Evolutionary conservation across 1,140 invertebrate species (phyloP), one percentile per base, ranked within the genome.

Genomic region (Zaprionus davidi): DNA sequence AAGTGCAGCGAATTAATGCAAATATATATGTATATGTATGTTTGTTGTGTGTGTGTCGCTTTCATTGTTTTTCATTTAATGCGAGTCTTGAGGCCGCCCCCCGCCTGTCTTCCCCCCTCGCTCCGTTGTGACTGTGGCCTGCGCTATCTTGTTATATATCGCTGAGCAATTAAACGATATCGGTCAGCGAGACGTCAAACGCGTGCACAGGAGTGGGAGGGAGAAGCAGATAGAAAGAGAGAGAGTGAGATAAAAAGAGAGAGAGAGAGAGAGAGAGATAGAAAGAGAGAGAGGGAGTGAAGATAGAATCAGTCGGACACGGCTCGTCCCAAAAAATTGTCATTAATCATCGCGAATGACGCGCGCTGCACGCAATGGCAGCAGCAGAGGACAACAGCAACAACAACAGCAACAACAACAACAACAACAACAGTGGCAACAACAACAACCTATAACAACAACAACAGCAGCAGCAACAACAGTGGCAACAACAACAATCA

Each of bases 81-180:
- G 72, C 65, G 58, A 80, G 67, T 77, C 81, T 84, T 80, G 67
- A 68, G 65, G 38, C 57, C 55, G 22, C 22, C 31, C 31, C 11
- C 24, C 22, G 24, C 24, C 53, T 9, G 24, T 9, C 31, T 9
- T 3, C 31, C 9, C 9, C 28, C 31, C 31, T 7, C 38, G 6
- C 9, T 24, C 0, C 36, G 31, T 34, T 15, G 31, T 44, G 22
- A 9, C 5, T 26, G 41, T 11, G 41, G 7, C 15, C 20, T 57
- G 55, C 63, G 81, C 81, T 87, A 88, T 88, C 85, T 88, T 76
- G 44, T 90, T 85, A 90, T 88, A 84, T 88, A 88, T 88, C 85
- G 84, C 85, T 57, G 69, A 57, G 85, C 84, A 88, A 88, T 88
- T 88, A 88, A 88, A 88, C 84, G 66, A 81, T 88, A 88, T 88